These are phyloP conservation scores for Calypte anna DNA, from an alignment of 2,113 vertebrate species.

Conservation along the genomic window DNA sequence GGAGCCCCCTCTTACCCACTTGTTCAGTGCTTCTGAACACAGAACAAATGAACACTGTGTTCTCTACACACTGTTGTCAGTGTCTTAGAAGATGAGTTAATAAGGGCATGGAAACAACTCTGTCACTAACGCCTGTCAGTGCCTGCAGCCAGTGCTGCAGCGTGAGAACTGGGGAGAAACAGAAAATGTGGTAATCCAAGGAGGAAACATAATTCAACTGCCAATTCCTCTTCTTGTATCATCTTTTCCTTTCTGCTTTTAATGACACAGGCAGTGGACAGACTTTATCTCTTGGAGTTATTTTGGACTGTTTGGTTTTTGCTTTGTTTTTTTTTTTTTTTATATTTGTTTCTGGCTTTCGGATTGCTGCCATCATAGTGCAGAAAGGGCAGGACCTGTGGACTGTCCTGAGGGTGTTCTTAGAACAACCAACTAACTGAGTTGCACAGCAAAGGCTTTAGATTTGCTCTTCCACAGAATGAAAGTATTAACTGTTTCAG, in stretches of 20 bases:
- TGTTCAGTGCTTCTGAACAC: neutral
- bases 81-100: neutral
- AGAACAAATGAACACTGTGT: neutral
- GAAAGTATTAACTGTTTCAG: neutral
- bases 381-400: neutral
- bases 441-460: neutral
- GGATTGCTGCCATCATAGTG: neutral
- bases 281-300: neutral
- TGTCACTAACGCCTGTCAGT: neutral
- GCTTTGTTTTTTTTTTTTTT: neutral
- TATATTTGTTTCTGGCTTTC: neutral
- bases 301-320: neutral
- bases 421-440: neutral
- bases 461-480: neutral
- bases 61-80: neutral
- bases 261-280: neutral
- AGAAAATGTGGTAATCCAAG: neutral
- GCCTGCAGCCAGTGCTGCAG: neutral
- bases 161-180: accelerated
- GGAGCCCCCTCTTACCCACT: accelerated
- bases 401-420: neutral
- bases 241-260: neutral
- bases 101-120: neutral
- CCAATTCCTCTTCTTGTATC: neutral
- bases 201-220: accelerated